These are phyloP conservation scores for Drosophila histrio DNA, from an alignment of 2,888 invertebrate genomes.

Conservation along the genomic window DNA sequence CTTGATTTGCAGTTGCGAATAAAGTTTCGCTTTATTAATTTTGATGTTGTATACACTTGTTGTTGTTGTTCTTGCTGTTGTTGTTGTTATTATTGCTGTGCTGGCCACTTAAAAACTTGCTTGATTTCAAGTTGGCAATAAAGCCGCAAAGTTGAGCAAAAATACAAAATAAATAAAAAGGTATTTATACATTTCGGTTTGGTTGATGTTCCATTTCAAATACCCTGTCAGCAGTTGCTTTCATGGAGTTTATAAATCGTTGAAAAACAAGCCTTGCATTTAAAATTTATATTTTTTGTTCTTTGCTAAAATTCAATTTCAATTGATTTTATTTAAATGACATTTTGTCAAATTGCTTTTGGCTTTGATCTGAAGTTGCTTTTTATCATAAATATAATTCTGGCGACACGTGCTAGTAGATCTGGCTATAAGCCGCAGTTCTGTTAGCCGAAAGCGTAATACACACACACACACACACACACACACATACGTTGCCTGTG, in stretches of 20 bases:
- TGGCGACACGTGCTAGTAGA: slow-evolving; percentile 27
- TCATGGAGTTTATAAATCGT: slow-evolving; percentile 3
- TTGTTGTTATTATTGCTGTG: slow-evolving; percentile 8
- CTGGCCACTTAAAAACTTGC: slow-evolving; percentile 67
- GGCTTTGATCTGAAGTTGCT: slow-evolving; percentile 45
- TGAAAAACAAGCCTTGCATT: neutral
- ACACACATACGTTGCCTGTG: slow-evolving; percentile 29
- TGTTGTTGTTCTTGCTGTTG: slow-evolving; percentile 32
- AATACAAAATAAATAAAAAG: slow-evolving; percentile 32
- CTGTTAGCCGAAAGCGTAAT: slow-evolving; percentile 25
- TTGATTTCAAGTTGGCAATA: slow-evolving; percentile 34
- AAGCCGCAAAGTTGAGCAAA: slow-evolving; percentile 44
- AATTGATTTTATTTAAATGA: slow-evolving; percentile 25
- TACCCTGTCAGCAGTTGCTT: neutral
- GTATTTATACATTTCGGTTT: slow-evolving; percentile 28
- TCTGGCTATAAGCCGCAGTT: slow-evolving; percentile 14
- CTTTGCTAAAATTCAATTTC: slow-evolving; percentile 1
- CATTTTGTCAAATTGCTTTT: slow-evolving; percentile 28
- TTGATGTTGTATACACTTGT: slow-evolving; percentile 49
- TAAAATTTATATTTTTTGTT: neutral
- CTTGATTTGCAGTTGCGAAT: slow-evolving; percentile 80
- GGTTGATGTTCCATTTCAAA: neutral
- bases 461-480: neutral
- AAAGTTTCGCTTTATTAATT: slow-evolving; percentile 79
- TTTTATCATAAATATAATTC: slow-evolving; percentile 19